Conservation (phyloP, 2,797 vertebrate species). For the Myripristis jacobus region DNA sequence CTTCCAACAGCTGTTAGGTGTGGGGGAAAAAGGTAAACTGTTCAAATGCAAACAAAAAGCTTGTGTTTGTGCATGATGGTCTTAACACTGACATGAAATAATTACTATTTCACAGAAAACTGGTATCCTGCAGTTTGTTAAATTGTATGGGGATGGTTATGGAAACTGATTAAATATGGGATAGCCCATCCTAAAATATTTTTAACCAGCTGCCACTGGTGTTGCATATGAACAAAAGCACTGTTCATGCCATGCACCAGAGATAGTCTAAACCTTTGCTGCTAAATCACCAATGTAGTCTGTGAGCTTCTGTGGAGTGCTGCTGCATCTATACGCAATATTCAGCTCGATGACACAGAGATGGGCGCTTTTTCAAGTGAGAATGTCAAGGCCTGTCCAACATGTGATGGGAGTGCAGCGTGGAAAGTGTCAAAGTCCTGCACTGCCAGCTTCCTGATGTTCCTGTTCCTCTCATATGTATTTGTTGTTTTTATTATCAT, state of each 20-base stretch:
- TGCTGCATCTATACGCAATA: not conserved
- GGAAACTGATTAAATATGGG: no score
- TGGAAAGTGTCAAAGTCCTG: not conserved
- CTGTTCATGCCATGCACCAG: not conserved
- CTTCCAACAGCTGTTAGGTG: no score
- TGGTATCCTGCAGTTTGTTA: no score
- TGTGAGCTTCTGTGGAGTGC: not conserved
- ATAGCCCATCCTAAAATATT: no score
- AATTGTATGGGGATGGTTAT: no score
- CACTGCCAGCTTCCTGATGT: not conserved
- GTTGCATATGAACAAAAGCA: not conserved
- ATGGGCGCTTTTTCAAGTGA: conserved; percentile 1
- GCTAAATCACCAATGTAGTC: not conserved
- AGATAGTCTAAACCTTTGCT: not conserved
- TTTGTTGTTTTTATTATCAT: no score
- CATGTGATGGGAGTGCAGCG: not conserved
- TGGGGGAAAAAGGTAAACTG: no score
- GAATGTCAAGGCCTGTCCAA: not conserved
- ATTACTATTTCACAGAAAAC: no score
- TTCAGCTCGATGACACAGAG: not conserved
- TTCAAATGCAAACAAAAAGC: no score
- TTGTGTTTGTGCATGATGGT: no score
- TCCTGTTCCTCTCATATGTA: not conserved
- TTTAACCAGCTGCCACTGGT: no score
- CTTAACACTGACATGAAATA: no score